Evolutionary conservation across 2,797 vertebrate species (phyloP), one percentile per base, ranked within the genome.

Genomic region (Nasua narica): DNA sequence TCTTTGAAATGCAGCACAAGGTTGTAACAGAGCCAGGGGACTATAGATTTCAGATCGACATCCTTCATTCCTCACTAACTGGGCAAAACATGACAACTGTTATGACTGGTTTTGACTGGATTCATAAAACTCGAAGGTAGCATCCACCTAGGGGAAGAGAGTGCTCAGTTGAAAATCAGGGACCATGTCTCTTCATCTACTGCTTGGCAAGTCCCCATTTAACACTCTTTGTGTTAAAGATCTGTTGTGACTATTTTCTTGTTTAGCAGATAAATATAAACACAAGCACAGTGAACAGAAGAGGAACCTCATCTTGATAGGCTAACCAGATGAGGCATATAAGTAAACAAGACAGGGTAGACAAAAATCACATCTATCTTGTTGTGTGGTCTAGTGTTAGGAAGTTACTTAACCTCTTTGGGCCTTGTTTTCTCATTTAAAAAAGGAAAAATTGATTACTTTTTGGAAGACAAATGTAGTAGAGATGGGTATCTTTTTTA

Each of bases 31-130:
- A 95, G 32, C 60, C 37, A 91, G 21, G 86, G 50, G 83, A 23
- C 32, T 96, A 84, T 84, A 91, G 92, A 95, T 95, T 96, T 97
- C 83, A 95, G 83, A 96, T 35, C 84, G 86, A 74, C 69, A 87
- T 90, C 70, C 35, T 97, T 96, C 94, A 84, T 95, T 93, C 67
- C n/a, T 87, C 58, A 87, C 46, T 94, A 48, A 81, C 52, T 58
- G 5, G 3, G 83, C 83, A 96, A 69, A 94, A 62, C 27, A 56
- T 72, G 96, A 50, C 52, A 95, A 65, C 21, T 62, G 43, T 50
- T 89, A 15, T 89, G 88, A 93, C 32, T 85, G 91, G 87, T 89
- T 95, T 96, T 95, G 46, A 32, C 21, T 84, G 60, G 40, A 54
- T 93, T 95, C 88, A 81, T 8, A 69, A 77, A 91, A 87, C 69